phyloP scores from a whole-genome alignment of 2,113 vertebrate species.

The Elaphurus davidianus region DNA sequence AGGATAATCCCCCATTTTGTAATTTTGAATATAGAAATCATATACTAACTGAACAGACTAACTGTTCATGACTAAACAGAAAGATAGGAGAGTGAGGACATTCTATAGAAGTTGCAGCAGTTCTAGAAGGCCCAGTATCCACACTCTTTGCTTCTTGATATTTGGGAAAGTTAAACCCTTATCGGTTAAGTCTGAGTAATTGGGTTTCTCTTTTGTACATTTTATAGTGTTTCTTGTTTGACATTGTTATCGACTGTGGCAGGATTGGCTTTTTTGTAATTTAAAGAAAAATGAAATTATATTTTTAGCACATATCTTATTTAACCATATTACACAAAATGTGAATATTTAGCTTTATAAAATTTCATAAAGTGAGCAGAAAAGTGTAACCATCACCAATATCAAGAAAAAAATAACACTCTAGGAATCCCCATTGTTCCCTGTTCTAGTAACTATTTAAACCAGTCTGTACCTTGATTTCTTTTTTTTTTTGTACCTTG shows the following conservation, averaged over 20 bases:
- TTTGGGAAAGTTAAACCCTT: background rate
- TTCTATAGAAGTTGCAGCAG: background rate
- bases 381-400: background rate
- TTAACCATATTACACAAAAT: background rate
- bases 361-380: background rate
- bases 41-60: background rate
- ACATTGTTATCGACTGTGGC: background rate
- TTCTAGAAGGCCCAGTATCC: background rate
- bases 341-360: background rate
- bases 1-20: background rate
- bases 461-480: background rate
- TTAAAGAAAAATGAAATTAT: background rate
- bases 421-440: background rate
- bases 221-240: background rate
- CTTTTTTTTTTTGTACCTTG: background rate
- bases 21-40: background rate
- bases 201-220: background rate
- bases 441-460: background rate
- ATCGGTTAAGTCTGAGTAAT: background rate
- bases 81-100: background rate
- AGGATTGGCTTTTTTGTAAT: background rate
- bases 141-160: background rate
- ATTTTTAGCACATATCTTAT: background rate
- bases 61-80: background rate
- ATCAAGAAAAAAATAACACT: background rate